Evolutionary conservation across 1,140 invertebrate genomes (phyloP).

Genomic region (Ostrea edulis): DNA sequence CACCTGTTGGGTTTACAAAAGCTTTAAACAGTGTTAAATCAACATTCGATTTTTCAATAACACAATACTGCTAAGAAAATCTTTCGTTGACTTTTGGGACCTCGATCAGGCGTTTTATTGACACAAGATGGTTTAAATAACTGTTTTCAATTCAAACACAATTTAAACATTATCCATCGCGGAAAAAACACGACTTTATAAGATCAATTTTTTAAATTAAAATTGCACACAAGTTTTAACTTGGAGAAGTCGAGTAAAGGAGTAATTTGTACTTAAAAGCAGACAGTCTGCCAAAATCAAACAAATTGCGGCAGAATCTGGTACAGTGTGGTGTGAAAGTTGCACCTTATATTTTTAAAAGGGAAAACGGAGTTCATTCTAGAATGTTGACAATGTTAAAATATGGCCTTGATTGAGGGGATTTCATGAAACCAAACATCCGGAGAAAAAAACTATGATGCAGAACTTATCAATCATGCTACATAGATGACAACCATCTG

Average conservation of each 20-base stretch:
- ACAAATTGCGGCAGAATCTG: not conserved
- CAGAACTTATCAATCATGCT: slow-evolving; percentile 4
- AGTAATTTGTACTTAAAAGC: slow-evolving; percentile 19
- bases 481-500: slow-evolving; percentile 10
- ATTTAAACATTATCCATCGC: slow-evolving; percentile 37
- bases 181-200: slow-evolving; percentile 37
- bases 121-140: slow-evolving; percentile 37
- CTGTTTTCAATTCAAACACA: slow-evolving; percentile 37
- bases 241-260: slow-evolving; percentile 26
- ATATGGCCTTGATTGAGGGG: slow-evolving; percentile 32
- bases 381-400: not conserved
- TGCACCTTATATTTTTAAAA: not conserved
- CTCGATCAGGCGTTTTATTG: slow-evolving; percentile 33
- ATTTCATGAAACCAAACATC: not conserved
- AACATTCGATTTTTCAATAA: slow-evolving; percentile 39
- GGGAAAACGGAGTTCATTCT: not conserved
- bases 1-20: slow-evolving; percentile 33
- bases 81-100: slow-evolving; percentile 35
- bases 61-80: slow-evolving; percentile 35
- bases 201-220: slow-evolving; percentile 34
- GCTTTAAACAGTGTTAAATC: slow-evolving; percentile 39
- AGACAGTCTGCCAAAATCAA: slow-evolving; percentile 27
- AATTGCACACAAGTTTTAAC: slow-evolving; percentile 39
- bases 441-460: not conserved
- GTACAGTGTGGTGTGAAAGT: slow-evolving; percentile 27